Base-by-base conservation (phyloP, 2,888 invertebrate genomes). In the Caenorhabditis angaria region DNA sequence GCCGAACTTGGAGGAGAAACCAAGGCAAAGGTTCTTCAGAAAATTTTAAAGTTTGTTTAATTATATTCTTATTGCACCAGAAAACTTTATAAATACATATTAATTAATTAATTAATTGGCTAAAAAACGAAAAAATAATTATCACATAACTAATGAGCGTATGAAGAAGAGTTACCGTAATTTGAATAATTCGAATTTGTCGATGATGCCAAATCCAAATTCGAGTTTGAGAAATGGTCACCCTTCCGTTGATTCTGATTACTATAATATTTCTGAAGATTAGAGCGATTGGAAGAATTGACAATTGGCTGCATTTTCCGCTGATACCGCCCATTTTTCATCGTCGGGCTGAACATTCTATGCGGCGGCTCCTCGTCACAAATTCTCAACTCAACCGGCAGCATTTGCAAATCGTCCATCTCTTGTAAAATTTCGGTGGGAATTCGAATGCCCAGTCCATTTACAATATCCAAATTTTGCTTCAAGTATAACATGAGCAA, bases 401-500 rank as follows among this genome's bases (percentile, higher is more conserved):
- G 29, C 35, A 48, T 35, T 59, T 73, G 73, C 10, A 73, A 59
- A 62, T 73, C 73, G 22, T 73, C 63, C 73, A 73, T 73, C 41
- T 73, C 73, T 22, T 63, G 59, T 0, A 69, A 41, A 48, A 73
- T 35, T 28, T 73, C 73, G 12, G 32, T 18, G 20, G 78, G 76
- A 25, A 76, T 60, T 12, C 59, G 63, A 22, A 78, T 71, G 27
- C 78, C 78, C 3, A 78, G 61, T 22, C 73, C 77, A 48, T 63
- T 64, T 0, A 69, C 65, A 32, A 80, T 68, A 35, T 73, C 73
- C 28, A 75, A 29, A 22, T 80, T 80, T 51, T 80, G 80, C 28
- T 71, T 73, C 25, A 80, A n/a, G 53, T 76, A 80, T 12, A 80
- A 70, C 63, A 80, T 68, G 35, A 80, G 61, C 0, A 80, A 71